These are phyloP conservation scores for Anadara kagoshimensis DNA, from an alignment of 1,140 invertebrate species.

Conservation along the genomic window DNA sequence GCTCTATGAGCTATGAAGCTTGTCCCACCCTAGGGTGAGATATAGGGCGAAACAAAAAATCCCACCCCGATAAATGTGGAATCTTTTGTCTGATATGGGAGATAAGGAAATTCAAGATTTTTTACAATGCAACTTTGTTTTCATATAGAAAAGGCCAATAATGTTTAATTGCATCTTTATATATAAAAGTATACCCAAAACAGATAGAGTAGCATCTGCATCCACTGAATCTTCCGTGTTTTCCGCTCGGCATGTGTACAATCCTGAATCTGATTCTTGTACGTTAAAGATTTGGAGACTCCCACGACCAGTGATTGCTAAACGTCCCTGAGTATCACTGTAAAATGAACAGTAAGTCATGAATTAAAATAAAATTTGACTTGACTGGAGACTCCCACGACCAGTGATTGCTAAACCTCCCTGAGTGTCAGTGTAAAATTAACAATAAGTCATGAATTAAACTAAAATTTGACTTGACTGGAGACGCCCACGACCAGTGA, in stretches of 20 bases:
- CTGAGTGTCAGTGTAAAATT: slow-evolving; percentile 36
- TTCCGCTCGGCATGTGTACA: slow-evolving; percentile 94
- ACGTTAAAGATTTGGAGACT: slow-evolving; percentile 85
- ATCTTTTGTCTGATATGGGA: too few species aligned
- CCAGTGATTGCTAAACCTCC: slow-evolving; percentile 75
- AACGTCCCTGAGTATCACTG: slow-evolving; percentile 38
- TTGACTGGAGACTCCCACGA: slow-evolving; percentile 80
- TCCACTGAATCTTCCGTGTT: slow-evolving; percentile 92
- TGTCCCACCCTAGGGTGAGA: too few species aligned
- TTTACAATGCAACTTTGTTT: too few species aligned
- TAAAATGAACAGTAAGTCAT: too few species aligned
- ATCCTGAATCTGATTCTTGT: slow-evolving; percentile 87
- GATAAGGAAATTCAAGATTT: too few species aligned
- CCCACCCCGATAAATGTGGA: too few species aligned
- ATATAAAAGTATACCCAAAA: slow-evolving; percentile 80
- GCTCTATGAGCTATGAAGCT: too few species aligned
- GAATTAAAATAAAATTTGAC: too few species aligned
- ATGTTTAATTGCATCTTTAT: too few species aligned
- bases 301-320: slow-evolving; percentile 78
- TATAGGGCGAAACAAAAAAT: too few species aligned
- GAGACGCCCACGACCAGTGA: too few species aligned
- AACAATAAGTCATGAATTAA: background rate
- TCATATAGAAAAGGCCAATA: too few species aligned
- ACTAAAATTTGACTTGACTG: background rate
- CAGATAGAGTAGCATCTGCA: slow-evolving; percentile 85